Evolutionary conservation across 2,888 invertebrate species (phyloP), one percentile per base, ranked within the genome.

Genomic region (Melanophora roralis): DNA sequence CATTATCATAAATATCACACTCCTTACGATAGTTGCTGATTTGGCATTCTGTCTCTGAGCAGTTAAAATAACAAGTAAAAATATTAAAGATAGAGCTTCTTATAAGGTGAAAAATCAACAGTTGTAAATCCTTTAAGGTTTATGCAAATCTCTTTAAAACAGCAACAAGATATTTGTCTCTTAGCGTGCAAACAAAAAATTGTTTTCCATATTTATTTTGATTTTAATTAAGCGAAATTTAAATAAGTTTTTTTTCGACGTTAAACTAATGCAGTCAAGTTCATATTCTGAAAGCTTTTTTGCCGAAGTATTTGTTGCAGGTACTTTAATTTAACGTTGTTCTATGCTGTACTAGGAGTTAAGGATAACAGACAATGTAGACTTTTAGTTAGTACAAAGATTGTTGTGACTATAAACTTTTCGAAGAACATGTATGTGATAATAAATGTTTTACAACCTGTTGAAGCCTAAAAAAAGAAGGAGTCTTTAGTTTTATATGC

Each of bases 111-210:
- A 21, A 11, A 59, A 32, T 34, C 14, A 60, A 60, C 49, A 43
- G 60, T n/a, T 21, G 16, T 36, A 65, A 74, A 74, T 74, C 73
- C 57, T 16, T 65, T 57, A 55, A 71, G 27, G 3, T 27, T 27
- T 6, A 27, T 27, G 27, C 27, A 27, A 27, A 27, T 5, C 8
- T 9, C 12, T n/a, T 38, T 38, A n/a, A 1, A 11, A 38, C 1
- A 12, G 1, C 38, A n/a, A 38, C 38, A 38, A 38, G 3, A 7
- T 11, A 9, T n/a, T n/a, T n/a, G n/a, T n/a, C 8, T 34, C 34
- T 34, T 34, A 34, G 34, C 5, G 8, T 34, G 34, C 34, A 6
- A 34, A 4, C 34, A 34, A n/a, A n/a, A n/a, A n/a, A n/a, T n/a
- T n/a, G n/a, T n/a, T n/a, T n/a, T n/a, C n/a, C n/a, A n/a, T n/a